A percentile compares a stretch with the other conserved stretches of the same genome.
Conservation (phyloP, 2,113 vertebrate genomes). For the Micronycteris hirsuta region DNA sequence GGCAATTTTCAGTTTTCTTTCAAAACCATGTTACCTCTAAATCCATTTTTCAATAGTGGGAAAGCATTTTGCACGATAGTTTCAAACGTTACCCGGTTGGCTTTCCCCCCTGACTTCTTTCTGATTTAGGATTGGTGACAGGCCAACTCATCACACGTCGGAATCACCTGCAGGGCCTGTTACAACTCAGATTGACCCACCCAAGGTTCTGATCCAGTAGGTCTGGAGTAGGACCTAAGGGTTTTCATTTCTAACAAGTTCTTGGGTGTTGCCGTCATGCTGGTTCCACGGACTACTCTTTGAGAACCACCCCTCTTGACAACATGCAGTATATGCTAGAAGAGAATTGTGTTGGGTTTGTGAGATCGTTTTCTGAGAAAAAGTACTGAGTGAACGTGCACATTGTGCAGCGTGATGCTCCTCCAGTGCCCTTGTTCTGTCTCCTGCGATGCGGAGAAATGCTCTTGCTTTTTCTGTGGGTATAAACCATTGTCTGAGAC, state of each 20-base stretch:
- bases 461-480: not conserved
- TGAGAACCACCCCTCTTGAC: not conserved
- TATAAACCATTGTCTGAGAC: not conserved
- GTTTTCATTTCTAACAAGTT: not conserved
- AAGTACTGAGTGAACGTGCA: not conserved
- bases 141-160: not conserved
- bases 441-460: not conserved
- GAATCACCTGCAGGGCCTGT: not conserved
- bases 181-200: no score
- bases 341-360: not conserved
- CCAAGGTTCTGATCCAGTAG: not conserved
- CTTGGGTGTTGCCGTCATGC: not conserved
- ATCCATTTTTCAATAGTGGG: not conserved
- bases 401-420: not conserved
- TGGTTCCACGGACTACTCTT: not conserved
- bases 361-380: not conserved
- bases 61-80: not conserved
- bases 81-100: not conserved
- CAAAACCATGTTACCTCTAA: not conserved
- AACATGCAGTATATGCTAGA: not conserved
- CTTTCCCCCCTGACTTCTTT: not conserved
- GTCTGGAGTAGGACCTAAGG: not conserved
- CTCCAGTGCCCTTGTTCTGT: not conserved
- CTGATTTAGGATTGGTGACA: not conserved
- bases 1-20: slow-evolving; percentile 8